phyloP scores from a whole-genome alignment of 2,888 invertebrate species.

The Euzophera pinguis region DNA sequence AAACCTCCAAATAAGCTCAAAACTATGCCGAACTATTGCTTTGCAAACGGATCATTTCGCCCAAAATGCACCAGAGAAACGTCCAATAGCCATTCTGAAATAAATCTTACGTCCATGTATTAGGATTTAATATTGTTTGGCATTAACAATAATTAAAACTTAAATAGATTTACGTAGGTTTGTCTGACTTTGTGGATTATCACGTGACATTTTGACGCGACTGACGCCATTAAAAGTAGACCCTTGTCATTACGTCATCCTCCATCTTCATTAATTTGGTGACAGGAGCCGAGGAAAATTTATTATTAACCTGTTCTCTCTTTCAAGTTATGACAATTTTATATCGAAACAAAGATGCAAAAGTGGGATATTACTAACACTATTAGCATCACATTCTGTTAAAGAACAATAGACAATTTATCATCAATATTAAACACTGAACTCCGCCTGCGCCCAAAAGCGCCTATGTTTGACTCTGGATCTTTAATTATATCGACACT shows the following conservation, averaged over 20 bases:
- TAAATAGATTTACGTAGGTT: slow-evolving; percentile 1
- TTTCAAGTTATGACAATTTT: neutral
- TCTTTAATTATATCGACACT: too few species aligned
- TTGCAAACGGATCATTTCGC: neutral
- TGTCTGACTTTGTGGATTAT: slow-evolving; percentile 2
- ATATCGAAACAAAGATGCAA: too few species aligned
- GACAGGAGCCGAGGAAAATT: slow-evolving; percentile 3
- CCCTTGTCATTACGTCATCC: slow-evolving; percentile 14
- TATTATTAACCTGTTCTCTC: neutral
- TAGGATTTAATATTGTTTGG: neutral
- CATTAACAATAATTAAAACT: neutral
- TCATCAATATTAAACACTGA: too few species aligned
- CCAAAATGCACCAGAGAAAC: neutral
- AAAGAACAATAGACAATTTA: too few species aligned
- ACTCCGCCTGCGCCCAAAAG: too few species aligned
- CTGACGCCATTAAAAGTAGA: slow-evolving; percentile 13
- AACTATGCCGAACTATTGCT: slow-evolving; percentile 8
- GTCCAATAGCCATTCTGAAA: neutral
- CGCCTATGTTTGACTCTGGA: too few species aligned
- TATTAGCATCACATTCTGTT: too few species aligned
- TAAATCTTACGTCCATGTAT: neutral
- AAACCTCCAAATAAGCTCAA: neutral
- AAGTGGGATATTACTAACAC: too few species aligned
- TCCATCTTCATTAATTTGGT: slow-evolving; percentile 11
- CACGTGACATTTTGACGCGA: slow-evolving; percentile 13